Evolutionary conservation across 2,888 invertebrate genomes (phyloP).

Genomic region (Chloromyia formosa): DNA sequence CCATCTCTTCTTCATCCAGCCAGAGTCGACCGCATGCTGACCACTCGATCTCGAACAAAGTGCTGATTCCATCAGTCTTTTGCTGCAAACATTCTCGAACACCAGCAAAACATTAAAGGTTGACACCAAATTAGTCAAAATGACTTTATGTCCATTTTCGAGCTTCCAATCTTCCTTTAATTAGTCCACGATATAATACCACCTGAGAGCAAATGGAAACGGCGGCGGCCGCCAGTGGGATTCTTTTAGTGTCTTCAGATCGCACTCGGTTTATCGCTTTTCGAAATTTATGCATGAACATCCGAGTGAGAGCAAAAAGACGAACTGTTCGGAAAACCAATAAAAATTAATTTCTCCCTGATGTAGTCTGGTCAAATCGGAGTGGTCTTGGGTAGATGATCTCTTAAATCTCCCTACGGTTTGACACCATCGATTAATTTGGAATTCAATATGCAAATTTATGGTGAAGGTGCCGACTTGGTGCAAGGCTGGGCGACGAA

Average conservation of each 20-base stretch:
- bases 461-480: constrained; percentile 32
- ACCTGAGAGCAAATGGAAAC: constrained; percentile 3
- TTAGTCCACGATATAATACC: constrained; percentile 39
- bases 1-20: no score
- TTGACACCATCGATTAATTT: constrained; percentile 50
- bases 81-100: constrained; percentile 23
- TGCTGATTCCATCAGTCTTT: constrained; percentile 36
- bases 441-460: constrained; percentile 50
- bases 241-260: constrained; percentile 10
- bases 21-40: no score
- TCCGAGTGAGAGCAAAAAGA: constrained; percentile 28
- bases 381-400: constrained; percentile 18
- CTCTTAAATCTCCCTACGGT: constrained; percentile 48
- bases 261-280: constrained; percentile 45
- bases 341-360: constrained; percentile 44
- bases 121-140: constrained; percentile 50
- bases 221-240: neutral
- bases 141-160: constrained; percentile 1
- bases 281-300: constrained; percentile 39
- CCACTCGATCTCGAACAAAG: neutral
- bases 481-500: neutral
- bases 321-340: constrained; percentile 43
- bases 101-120: constrained; percentile 45
- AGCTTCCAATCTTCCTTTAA: constrained; percentile 42
- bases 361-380: neutral